Conservation (phyloP, 2,888 invertebrate species). For the Tetheella fluctuosa region DNA sequence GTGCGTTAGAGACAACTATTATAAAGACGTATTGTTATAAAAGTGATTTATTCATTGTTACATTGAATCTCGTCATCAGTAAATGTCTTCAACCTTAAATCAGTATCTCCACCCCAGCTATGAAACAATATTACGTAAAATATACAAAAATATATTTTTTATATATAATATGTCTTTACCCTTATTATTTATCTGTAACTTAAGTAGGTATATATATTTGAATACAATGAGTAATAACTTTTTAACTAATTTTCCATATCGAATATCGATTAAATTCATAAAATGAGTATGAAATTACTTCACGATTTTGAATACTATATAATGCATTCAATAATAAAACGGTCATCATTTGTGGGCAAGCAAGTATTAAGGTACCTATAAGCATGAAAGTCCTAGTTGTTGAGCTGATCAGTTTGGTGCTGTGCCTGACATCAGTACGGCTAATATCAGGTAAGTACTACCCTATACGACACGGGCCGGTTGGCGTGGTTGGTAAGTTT, state of each 20-base stretch:
- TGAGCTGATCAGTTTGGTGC: neutral
- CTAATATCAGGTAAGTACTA: neutral
- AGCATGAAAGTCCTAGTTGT: neutral
- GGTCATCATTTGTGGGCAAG: neutral
- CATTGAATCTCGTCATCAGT: too few relatives aligned
- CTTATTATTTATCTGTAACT: neutral
- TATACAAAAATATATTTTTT: too few relatives aligned
- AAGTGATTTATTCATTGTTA: too few relatives aligned
- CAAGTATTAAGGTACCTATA: neutral
- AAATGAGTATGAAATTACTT: conserved; percentile 1
- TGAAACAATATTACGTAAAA: too few relatives aligned
- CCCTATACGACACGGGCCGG: too few relatives aligned
- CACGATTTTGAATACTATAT: conserved; percentile 3
- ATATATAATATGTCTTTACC: too few relatives aligned
- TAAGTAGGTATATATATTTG: neutral
- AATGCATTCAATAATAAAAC: neutral
- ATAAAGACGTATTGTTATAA: too few relatives aligned
- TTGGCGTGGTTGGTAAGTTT: too few relatives aligned
- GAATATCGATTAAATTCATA: neutral
- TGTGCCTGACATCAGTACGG: neutral
- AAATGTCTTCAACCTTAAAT: too few relatives aligned
- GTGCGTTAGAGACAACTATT: too few relatives aligned
- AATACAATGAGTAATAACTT: neutral
- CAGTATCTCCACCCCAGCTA: too few relatives aligned
- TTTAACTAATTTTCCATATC: neutral